A percentile compares a stretch with the other conserved stretches of the same genome.
phyloP scores from a whole-genome alignment of 2,797 vertebrate genomes.

The Mormyrus proboscirostris region DNA sequence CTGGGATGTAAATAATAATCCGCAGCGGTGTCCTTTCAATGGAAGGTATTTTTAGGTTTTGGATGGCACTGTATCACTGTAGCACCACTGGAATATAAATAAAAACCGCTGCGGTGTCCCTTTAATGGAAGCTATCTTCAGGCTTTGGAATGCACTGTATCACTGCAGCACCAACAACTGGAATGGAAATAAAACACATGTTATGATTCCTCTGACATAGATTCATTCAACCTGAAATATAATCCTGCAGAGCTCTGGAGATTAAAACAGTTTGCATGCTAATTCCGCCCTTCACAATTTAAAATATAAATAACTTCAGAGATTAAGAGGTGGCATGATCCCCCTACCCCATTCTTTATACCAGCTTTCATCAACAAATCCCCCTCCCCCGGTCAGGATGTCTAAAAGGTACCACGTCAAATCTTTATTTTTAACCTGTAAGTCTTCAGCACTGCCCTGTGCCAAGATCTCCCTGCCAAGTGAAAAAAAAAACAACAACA shows the following conservation, averaged over 20 bases:
- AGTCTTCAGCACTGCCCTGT: not conserved
- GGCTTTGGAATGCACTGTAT: constrained; percentile 20
- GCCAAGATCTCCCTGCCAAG: not conserved
- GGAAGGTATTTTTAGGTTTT: not conserved
- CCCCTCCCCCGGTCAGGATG: not conserved
- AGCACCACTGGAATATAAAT: constrained; percentile 20
- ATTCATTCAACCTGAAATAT: constrained; percentile 42
- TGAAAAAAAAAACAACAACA: not conserved
- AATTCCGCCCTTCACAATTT: constrained; percentile 43
- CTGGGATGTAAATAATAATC: not conserved
- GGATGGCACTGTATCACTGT: constrained; percentile 26
- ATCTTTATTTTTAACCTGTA: not conserved
- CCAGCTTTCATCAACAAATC: constrained; percentile 1
- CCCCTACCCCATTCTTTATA: not conserved
- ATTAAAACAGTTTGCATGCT: constrained; percentile 45
- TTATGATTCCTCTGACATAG: constrained; percentile 29
- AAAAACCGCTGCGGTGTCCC: not conserved
- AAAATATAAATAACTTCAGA: constrained; percentile 42
- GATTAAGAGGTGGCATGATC: constrained; percentile 42
- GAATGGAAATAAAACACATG: constrained; percentile 40
- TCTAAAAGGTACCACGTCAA: not conserved
- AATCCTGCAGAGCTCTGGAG: constrained; percentile 41
- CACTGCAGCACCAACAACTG: constrained; percentile 28
- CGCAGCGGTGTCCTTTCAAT: not conserved
- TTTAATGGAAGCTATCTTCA: not conserved